A percentile compares a stretch with the other conserved stretches of the same genome.
Evolutionary conservation across 2,797 vertebrate genomes (phyloP).

Genomic region (Melopsittacus undulatus): DNA sequence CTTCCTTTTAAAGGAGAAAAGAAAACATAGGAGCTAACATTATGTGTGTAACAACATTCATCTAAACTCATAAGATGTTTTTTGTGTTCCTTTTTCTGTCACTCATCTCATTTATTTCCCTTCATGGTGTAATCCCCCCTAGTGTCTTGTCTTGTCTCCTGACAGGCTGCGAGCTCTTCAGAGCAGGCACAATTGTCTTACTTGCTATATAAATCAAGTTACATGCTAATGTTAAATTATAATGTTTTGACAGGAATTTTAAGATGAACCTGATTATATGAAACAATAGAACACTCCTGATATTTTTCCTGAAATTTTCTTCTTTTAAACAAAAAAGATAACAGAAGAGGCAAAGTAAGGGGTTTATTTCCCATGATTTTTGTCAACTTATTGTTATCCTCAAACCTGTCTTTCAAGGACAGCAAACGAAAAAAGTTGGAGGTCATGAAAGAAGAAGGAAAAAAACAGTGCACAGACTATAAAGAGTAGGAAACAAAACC

Average conservation of each 20-base stretch:
- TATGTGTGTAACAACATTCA: neutral
- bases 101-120: constrained; percentile 62
- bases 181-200: constrained; percentile 59
- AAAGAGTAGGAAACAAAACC: neutral
- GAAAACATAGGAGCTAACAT: neutral
- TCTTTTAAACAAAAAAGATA: neutral
- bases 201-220: constrained; percentile 59
- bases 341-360: neutral
- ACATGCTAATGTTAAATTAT: constrained; percentile 52
- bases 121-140: constrained; percentile 28
- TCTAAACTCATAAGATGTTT: constrained; percentile 7
- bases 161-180: constrained; percentile 63
- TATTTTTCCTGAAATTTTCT: constrained; percentile 12
- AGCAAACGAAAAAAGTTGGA: neutral
- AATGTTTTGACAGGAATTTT: constrained; percentile 67
- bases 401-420: neutral
- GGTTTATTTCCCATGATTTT: neutral
- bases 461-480: neutral
- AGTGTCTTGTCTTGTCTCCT: constrained; percentile 60
- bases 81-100: constrained; percentile 56
- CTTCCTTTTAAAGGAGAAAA: neutral
- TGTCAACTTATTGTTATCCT: neutral
- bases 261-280: constrained; percentile 58
- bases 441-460: neutral
- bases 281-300: constrained; percentile 39